Percentiles rank a stretch among this genome's conserved stretches.
phyloP scores from a whole-genome alignment of 1,140 invertebrate species.

The Stenopsyche tienmushanensis region DNA sequence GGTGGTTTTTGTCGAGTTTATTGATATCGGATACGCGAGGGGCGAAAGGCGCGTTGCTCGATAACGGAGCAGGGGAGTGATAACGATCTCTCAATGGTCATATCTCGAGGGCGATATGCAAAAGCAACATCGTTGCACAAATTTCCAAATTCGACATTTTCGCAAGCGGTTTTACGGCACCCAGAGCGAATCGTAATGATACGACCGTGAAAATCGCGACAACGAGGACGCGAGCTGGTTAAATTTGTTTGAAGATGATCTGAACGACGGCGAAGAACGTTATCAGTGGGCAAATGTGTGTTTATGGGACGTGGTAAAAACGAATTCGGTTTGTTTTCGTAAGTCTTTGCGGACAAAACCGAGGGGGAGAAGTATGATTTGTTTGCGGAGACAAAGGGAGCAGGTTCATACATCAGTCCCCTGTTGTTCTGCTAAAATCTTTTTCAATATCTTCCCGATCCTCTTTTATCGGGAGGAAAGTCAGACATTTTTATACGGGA shows the following conservation, averaged over 20 bases:
- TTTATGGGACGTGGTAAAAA: too few species aligned
- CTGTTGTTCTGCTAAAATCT: slow-evolving; percentile 8
- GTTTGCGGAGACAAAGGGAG: slow-evolving; percentile 18
- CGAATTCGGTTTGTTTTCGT: too few species aligned
- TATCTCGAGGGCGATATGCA: slow-evolving; percentile 22
- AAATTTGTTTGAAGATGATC: too few species aligned
- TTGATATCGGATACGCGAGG: slow-evolving; percentile 32
- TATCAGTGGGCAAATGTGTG: too few species aligned
- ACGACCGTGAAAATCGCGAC: too few species aligned
- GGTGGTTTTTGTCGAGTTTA: slow-evolving; percentile 9
- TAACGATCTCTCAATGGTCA: slow-evolving; percentile 26
- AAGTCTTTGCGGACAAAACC: too few species aligned
- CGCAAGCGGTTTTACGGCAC: too few species aligned
- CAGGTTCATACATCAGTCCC: slow-evolving; percentile 2
- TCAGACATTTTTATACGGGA: slow-evolving; percentile 1
- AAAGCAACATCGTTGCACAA: not conserved
- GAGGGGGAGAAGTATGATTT: slow-evolving; percentile 7
- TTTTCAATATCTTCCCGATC: slow-evolving; percentile 5
- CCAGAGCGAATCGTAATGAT: too few species aligned
- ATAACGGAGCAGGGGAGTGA: slow-evolving; percentile 11
- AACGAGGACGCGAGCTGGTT: too few species aligned
- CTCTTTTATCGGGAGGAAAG: not conserved
- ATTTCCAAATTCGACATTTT: too few species aligned
- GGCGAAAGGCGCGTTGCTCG: not conserved
- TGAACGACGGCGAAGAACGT: too few species aligned